Base-by-base conservation (phyloP, 2,113 vertebrate species). In the Oryzias curvinotus region DNA sequence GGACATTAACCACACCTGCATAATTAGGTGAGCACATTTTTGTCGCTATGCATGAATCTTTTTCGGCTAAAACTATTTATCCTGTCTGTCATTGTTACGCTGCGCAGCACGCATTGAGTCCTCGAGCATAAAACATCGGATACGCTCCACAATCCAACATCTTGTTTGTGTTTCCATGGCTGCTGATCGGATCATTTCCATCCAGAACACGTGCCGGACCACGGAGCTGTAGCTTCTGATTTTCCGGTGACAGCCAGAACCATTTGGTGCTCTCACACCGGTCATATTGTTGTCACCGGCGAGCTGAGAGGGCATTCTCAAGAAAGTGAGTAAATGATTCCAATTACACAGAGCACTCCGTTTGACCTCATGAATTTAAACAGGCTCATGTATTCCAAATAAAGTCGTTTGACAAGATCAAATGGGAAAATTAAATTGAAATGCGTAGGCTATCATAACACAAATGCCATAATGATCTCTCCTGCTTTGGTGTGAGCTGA, bases 341-440 rank as follows among this genome's bases (percentile, higher is more conserved):
- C 71, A 87, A 84, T 85, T 85, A 86, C 73, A 61, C 57, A 50
- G 28, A 62, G 67, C 51, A 62, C 68, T 66, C 51, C 15, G 26
- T 45, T 57, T 84, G 80, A 89, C 78, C 85, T 85, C 83, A 81
- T 88, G 82, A 81, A 88, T 88, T 85, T 88, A 88, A 85, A 89
- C 73, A 86, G 77, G 75, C 80, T 87, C 85, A 82, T 84, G 73
- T 81, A 80, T 88, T 78, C 61, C 70, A 81, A 85, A 86, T 80
- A 62, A 54, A 68, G 67, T 30, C 52, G n/a, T 55, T 67, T 71
- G 59, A 77, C 76, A 63, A 71, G 68, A 79, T 78, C 68, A 82
- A 79, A 87, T 80, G 69, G 73, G 80, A 72, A 77, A 75, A 64
- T 77, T 62, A 68, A 80, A 87, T 70, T 69, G 69, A 55, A 77